Percentiles rank a stretch among this genome's conserved stretches.
Conservation (phyloP, 2,888 invertebrate genomes). For the Cryptus viduatorius region DNA sequence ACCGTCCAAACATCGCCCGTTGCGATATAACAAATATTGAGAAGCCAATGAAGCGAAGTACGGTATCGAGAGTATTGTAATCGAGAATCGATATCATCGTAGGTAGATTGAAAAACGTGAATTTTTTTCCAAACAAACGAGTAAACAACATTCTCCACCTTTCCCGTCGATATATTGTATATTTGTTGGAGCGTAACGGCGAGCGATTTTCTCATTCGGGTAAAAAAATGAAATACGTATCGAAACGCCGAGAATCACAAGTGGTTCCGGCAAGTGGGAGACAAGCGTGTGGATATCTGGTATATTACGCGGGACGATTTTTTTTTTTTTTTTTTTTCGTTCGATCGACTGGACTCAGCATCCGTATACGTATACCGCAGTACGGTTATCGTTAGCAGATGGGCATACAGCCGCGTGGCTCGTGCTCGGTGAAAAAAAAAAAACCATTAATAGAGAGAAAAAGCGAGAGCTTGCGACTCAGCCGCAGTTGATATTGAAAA, state of each 20-base stretch:
- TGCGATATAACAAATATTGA: not conserved
- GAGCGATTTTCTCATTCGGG: not conserved
- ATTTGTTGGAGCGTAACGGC: constrained; percentile 43
- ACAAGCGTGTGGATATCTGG: constrained; percentile 22
- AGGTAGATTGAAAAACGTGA: constrained; percentile 39
- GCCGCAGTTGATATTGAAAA: constrained; percentile 67
- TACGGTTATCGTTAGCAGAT: constrained; percentile 26
- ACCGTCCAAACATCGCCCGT: not conserved
- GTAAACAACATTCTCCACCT: constrained; percentile 35
- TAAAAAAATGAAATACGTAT: constrained; percentile 12
- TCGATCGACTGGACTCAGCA: constrained; percentile 65
- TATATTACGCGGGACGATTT: constrained; percentile 32
- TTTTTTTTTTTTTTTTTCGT: constrained; percentile 22
- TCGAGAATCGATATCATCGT: not conserved
- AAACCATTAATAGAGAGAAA: constrained; percentile 68
- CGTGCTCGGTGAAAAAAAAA: constrained; percentile 29
- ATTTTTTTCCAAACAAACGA: not conserved
- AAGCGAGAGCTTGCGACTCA: constrained; percentile 59
- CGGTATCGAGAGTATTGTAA: not conserved
- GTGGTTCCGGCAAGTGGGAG: constrained; percentile 66
- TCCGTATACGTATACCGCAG: constrained; percentile 48
- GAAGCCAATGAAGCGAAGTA: not conserved
- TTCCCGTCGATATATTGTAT: constrained; percentile 53
- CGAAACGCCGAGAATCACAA: constrained; percentile 62
- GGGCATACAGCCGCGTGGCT: constrained; percentile 7